Evolutionary conservation across 2,888 invertebrate species (phyloP).

Genomic region (Fissipunctia ypsillon): DNA sequence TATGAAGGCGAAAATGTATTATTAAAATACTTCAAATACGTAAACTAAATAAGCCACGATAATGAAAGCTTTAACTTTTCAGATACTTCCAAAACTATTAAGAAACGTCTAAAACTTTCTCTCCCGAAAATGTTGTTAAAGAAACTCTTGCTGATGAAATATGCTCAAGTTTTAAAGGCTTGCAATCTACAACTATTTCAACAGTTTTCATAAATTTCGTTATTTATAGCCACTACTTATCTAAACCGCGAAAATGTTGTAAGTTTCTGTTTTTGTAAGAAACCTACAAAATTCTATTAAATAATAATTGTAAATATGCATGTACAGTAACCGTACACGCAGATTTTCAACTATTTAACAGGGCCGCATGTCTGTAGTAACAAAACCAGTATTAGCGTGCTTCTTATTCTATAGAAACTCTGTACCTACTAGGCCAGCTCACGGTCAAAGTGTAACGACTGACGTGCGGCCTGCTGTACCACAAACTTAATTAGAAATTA

Average conservation of each 20-base stretch:
- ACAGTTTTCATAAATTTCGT: not conserved
- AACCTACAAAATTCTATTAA: not conserved
- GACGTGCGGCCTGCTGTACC: too few species aligned
- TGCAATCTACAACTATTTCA: not conserved
- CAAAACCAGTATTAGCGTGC: too few species aligned
- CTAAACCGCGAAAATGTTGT: not conserved
- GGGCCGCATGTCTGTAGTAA: too few species aligned
- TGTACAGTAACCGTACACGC: too few species aligned
- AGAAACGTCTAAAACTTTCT: not conserved
- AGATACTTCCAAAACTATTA: slow-evolving; percentile 27
- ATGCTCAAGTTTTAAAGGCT: not conserved
- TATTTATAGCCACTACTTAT: not conserved
- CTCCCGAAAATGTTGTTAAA: slow-evolving; percentile 1
- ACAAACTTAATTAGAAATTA: not conserved
- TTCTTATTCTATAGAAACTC: too few species aligned
- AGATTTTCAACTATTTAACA: too few species aligned
- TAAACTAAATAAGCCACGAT: not conserved
- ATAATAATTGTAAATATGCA: too few species aligned
- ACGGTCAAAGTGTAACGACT: too few species aligned
- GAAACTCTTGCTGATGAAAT: slow-evolving; percentile 14
- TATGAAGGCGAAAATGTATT: not conserved
- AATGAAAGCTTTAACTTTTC: not conserved
- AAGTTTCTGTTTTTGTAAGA: not conserved
- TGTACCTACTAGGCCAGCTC: too few species aligned
- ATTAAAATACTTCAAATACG: not conserved